Base-by-base conservation (phyloP, 2,888 invertebrate species). In the Gari tellinella region DNA sequence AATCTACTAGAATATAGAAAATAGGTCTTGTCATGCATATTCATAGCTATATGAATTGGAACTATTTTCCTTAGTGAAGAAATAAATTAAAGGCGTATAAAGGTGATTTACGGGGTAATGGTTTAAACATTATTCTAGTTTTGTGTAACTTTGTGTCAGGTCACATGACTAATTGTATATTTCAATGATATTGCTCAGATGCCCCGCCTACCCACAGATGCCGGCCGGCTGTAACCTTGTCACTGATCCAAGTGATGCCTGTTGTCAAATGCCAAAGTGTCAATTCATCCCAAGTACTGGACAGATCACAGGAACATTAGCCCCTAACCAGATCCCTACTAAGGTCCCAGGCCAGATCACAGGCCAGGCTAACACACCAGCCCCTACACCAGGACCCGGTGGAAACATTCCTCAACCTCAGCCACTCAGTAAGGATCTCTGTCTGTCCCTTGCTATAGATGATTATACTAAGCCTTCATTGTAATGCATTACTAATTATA, bases 221-320 rank as follows among this genome's bases (percentile, higher is more conserved):
- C 77, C 85, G 8, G 68, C 85, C 12, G 70, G 79, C 48, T 87
- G 87, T 58, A 62, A 60, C 15, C 67, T 87, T 72, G 78, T 80
- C 14, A 80, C 83, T 7, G 80, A 81, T 45, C 82, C 82, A 19
- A 62, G 66, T 14, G 84, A 86, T 57, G 43, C 76, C 0, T 87
- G 87, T 56, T 87, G 87, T 67, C 75, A 65, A 48, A 72, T 67
- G 52, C 86, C 86, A 1, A 64, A 80, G 45, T 86, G 87, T 67
- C 65, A 79, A 67, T 77, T 82, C 64, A 74, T 74, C 17, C 61
- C 77, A 8, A 65, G 56, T 8, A 62, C 67, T 15, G 72, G 72
- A 38, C 69, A 74, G 62, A 72, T 81, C 23, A 77, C 72, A 7
- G 84, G 84, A 8, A 84, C 82, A 12, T 23, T 80, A 15, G 72